phyloP scores from a whole-genome alignment of 2,888 invertebrate species.

The Elegia similella region DNA sequence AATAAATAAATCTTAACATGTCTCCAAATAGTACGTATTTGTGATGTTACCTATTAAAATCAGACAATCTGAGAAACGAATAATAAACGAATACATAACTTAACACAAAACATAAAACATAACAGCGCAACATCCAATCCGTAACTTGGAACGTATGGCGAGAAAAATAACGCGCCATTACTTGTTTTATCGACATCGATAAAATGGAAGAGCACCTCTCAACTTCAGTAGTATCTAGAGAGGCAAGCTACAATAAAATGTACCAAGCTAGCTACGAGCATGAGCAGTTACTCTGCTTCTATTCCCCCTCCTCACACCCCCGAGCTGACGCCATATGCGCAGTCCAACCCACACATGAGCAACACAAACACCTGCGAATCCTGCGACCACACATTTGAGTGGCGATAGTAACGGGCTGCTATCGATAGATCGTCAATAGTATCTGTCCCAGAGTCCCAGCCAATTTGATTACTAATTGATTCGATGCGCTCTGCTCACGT shows the following conservation, averaged over 20 bases:
- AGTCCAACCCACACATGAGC: conserved; percentile 52
- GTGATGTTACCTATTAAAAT: conserved; percentile 24
- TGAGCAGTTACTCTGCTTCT: conserved; percentile 70
- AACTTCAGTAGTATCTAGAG: conserved; percentile 70
- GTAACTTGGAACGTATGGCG: conserved; percentile 37
- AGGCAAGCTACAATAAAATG: conserved; percentile 80
- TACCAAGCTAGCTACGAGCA: conserved; percentile 78
- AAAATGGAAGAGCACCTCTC: conserved; percentile 51
- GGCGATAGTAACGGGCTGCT: conserved; percentile 54
- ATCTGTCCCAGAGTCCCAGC: conserved; percentile 33
- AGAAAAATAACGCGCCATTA: conserved; percentile 58
- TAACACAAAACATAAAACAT: conserved; percentile 47
- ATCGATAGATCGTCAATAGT: conserved; percentile 53
- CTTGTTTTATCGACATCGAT: conserved; percentile 71
- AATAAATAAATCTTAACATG: too few species aligned
- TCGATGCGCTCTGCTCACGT: conserved; percentile 16
- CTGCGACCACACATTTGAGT: conserved; percentile 49
- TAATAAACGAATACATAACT: conserved; percentile 38
- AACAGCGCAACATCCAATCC: conserved; percentile 50
- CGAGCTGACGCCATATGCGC: conserved; percentile 64
- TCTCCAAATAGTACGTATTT: conserved; percentile 3
- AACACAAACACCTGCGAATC: conserved; percentile 50
- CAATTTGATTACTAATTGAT: conserved; percentile 57
- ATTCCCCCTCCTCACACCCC: conserved; percentile 41
- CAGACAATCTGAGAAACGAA: conserved; percentile 29